Percentiles rank a stretch among this genome's conserved stretches.
These are phyloP conservation scores for Meloe dianella DNA, from an alignment of 2,888 invertebrate species.

Conservation along the genomic window DNA sequence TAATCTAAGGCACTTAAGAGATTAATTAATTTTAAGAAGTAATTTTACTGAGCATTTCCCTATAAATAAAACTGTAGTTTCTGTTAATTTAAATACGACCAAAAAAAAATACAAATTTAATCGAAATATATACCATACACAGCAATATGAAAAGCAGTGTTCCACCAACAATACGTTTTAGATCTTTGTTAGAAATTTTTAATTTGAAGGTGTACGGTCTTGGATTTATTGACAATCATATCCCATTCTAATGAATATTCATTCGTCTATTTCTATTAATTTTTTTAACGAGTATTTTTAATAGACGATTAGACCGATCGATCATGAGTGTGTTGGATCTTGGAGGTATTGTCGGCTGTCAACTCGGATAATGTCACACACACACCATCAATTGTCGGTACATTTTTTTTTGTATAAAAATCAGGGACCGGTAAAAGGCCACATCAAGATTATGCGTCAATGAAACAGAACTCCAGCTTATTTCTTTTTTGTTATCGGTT, in stretches of 20 bases:
- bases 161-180: too few species aligned
- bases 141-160: too few species aligned
- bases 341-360: constrained; percentile 40
- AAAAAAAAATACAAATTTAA: too few species aligned
- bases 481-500: neutral
- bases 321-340: constrained; percentile 32
- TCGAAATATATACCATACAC: too few species aligned
- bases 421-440: neutral
- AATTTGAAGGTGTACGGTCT: too few species aligned
- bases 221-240: too few species aligned
- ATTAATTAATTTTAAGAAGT: neutral
- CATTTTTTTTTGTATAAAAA: neutral
- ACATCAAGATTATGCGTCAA: neutral
- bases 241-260: too few species aligned
- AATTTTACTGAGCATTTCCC: neutral
- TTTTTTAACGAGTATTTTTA: constrained; percentile 31
- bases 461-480: neutral
- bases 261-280: neutral
- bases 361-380: constrained; percentile 38
- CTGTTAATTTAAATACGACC: neutral
- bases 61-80: constrained; percentile 2
- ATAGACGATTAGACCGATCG: constrained; percentile 38
- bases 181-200: too few species aligned
- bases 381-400: constrained; percentile 8
- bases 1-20: neutral